Conservation (phyloP, 2,888 invertebrate species). For the Heliothis peltigera region DNA sequence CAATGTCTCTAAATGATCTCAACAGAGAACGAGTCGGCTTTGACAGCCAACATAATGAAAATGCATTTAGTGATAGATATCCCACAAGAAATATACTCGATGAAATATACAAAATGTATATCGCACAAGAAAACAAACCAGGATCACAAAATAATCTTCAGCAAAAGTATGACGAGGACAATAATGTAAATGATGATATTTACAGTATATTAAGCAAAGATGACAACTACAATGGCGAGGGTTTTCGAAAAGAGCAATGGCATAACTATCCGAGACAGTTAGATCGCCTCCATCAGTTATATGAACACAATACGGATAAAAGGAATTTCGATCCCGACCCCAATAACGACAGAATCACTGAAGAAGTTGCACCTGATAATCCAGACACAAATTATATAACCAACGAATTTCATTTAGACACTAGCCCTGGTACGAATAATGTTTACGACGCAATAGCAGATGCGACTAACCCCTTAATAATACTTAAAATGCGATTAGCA, state of each 20-base stretch:
- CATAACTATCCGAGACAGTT: conserved; percentile 84
- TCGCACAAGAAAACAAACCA: conserved; percentile 53
- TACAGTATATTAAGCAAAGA: conserved; percentile 68
- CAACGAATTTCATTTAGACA: conserved; percentile 71
- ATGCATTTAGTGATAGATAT: conserved; percentile 79
- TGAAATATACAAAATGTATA: conserved; percentile 72
- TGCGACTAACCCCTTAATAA: conserved; percentile 77
- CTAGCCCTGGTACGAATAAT: conserved; percentile 66
- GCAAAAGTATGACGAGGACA: conserved; percentile 63
- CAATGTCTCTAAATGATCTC: conserved; percentile 72
- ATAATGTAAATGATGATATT: conserved; percentile 67
- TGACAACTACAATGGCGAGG: conserved; percentile 76
- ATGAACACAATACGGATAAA: conserved; percentile 66
- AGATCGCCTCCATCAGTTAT: conserved; percentile 78
- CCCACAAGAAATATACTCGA: conserved; percentile 72
- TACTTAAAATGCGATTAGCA: conserved; percentile 81
- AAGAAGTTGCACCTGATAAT: conserved; percentile 58
- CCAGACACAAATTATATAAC: conserved; percentile 59
- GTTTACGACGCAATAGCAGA: conserved; percentile 69
- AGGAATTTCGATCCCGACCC: conserved; percentile 71
- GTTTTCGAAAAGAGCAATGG: conserved; percentile 84
- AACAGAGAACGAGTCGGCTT: conserved; percentile 68
- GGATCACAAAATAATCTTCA: conserved; percentile 53
- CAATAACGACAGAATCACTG: conserved; percentile 57
- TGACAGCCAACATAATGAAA: conserved; percentile 78